A percentile compares a stretch with the other conserved stretches of the same genome.
Conservation (phyloP, 2,113 vertebrate genomes). For the Macaca fascicularis region T2T-MFA8v1.1 NC_088390.1:62239501-62240000, state of each 20-base stretch:
- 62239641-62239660: not conserved
- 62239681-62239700: not conserved
- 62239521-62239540: not conserved
- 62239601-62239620: not conserved
- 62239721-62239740: not conserved
- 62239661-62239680: not conserved
- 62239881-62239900: not conserved
- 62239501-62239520: not conserved
- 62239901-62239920: not conserved
- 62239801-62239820: not conserved
- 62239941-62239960: not conserved
- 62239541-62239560: not conserved
- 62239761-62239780: not conserved
- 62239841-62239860: not conserved
- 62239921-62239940: not conserved
- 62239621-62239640: not conserved
- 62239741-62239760: not conserved
- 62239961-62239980: not conserved
- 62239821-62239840: not conserved
- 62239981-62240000: not conserved
- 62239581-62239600: not conserved
- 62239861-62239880: not conserved
- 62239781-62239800: not conserved
- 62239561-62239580: not conserved
- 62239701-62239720: not conserved